Percentiles rank a stretch among this genome's conserved stretches.
Evolutionary conservation across 2,888 invertebrate genomes (phyloP).

Genomic region (Caenorhabditis doughertyi): DNA sequence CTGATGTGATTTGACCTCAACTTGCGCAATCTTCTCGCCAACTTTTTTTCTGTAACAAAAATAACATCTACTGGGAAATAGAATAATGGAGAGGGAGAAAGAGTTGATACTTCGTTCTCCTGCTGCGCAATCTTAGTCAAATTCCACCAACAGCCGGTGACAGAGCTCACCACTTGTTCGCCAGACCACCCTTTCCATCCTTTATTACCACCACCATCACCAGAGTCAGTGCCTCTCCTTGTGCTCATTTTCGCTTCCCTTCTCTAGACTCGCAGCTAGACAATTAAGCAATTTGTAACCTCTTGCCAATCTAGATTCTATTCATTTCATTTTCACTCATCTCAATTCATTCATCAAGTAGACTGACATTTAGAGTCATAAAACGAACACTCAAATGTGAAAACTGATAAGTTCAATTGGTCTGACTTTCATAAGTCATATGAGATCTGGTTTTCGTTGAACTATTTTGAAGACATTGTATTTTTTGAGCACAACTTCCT

Average conservation of each 20-base stretch:
- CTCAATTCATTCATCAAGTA: constrained; percentile 33
- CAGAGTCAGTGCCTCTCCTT: constrained; percentile 33
- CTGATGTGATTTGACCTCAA: constrained; percentile 30
- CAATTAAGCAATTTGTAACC: constrained; percentile 49
- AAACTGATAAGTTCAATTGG: not conserved
- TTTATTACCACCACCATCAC: constrained; percentile 46
- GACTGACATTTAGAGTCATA: not conserved
- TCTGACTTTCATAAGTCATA: not conserved
- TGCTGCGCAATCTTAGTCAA: constrained; percentile 47
- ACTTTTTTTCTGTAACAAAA: constrained; percentile 47
- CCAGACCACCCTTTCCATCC: constrained; percentile 38
- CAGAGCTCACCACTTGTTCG: constrained; percentile 37
- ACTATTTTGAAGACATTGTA: too few relatives aligned
- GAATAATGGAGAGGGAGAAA: not conserved
- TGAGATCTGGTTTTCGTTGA: too few relatives aligned
- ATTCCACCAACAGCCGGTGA: constrained; percentile 51
- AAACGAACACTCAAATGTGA: not conserved
- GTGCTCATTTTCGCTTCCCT: not conserved
- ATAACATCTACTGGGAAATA: not conserved
- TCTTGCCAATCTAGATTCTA: constrained; percentile 49
- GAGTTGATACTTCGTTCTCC: constrained; percentile 39
- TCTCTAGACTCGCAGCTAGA: constrained; percentile 1
- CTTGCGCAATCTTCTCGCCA: constrained; percentile 38
- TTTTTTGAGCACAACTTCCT: too few relatives aligned
- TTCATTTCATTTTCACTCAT: constrained; percentile 43